phyloP scores from a whole-genome alignment of 1,140 invertebrate genomes.

The Drosophila albomicans region DNA sequence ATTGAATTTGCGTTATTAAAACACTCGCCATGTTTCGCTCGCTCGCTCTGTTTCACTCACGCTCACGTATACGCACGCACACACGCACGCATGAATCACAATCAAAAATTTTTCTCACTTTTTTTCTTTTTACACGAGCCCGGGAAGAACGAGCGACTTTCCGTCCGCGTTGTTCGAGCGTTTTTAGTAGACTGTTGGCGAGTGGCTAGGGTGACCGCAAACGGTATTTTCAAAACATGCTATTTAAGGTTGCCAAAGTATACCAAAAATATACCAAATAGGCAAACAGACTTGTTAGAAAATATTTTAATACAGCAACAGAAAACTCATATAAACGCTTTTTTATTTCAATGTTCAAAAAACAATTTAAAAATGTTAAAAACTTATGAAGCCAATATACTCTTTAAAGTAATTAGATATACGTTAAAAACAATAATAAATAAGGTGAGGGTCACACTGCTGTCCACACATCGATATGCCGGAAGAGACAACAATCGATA shows the following conservation, averaged over 20 bases:
- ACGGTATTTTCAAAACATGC: neutral
- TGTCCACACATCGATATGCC: neutral
- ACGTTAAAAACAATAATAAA: too few species aligned
- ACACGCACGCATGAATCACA: constrained; percentile 51
- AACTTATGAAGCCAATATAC: too few species aligned
- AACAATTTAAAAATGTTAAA: too few species aligned
- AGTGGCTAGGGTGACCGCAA: constrained; percentile 1
- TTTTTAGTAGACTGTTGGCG: constrained; percentile 41
- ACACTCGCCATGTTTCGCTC: constrained; percentile 66
- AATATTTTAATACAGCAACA: too few species aligned
- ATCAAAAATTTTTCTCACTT: constrained; percentile 27
- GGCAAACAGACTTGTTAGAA: too few species aligned
- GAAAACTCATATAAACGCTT: too few species aligned
- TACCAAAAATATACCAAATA: constrained; percentile 7
- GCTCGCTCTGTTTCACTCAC: constrained; percentile 52
- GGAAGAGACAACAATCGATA: too few species aligned
- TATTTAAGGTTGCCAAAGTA: neutral
- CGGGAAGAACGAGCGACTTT: constrained; percentile 37
- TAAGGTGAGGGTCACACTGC: too few species aligned
- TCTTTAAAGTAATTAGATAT: too few species aligned
- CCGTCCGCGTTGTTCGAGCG: constrained; percentile 44
- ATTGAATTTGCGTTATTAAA: constrained; percentile 57
- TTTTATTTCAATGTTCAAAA: too few species aligned
- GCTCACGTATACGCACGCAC: constrained; percentile 40
- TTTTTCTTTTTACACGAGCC: constrained; percentile 45